phyloP scores from a whole-genome alignment of 2,797 vertebrate genomes.

The Buceros bicornis region DNA sequence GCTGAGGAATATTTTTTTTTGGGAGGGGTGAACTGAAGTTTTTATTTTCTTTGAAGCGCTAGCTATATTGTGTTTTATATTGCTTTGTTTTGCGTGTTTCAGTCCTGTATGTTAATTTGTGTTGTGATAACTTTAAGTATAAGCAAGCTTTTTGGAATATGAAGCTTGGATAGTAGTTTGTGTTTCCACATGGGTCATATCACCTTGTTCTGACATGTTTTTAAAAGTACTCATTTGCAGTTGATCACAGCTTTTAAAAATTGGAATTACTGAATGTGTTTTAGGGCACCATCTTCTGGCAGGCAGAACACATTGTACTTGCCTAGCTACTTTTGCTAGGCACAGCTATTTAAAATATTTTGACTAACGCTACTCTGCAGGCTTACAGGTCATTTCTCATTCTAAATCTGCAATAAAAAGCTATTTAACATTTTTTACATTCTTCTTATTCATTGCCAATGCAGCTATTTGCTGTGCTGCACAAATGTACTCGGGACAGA shows the following conservation, averaged over 20 bases:
- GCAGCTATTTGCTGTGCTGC: constrained; percentile 26
- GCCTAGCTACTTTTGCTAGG: neutral
- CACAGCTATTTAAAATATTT: constrained; percentile 55
- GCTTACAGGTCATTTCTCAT: constrained; percentile 38
- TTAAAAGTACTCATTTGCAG: neutral
- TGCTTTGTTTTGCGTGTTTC: neutral
- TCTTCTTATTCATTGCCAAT: constrained; percentile 46
- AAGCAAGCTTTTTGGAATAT: neutral
- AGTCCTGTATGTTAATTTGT: neutral
- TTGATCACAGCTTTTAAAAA: neutral
- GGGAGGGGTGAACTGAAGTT: neutral
- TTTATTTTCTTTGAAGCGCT: neutral
- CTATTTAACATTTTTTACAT: constrained; percentile 66
- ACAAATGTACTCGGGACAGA: constrained; percentile 14
- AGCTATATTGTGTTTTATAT: neutral
- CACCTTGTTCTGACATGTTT: neutral
- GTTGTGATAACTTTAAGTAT: neutral
- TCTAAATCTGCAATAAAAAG: constrained; percentile 57
- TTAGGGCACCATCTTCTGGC: constrained; percentile 67
- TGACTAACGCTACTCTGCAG: neutral
- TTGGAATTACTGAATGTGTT: neutral
- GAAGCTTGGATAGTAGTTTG: neutral
- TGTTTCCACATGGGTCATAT: neutral
- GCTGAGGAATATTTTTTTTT: neutral
- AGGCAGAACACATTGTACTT: neutral